Evolutionary conservation across 2,888 invertebrate species (phyloP), one percentile per base, ranked within the genome.

Genomic region (Lymantria dispar): DNA sequence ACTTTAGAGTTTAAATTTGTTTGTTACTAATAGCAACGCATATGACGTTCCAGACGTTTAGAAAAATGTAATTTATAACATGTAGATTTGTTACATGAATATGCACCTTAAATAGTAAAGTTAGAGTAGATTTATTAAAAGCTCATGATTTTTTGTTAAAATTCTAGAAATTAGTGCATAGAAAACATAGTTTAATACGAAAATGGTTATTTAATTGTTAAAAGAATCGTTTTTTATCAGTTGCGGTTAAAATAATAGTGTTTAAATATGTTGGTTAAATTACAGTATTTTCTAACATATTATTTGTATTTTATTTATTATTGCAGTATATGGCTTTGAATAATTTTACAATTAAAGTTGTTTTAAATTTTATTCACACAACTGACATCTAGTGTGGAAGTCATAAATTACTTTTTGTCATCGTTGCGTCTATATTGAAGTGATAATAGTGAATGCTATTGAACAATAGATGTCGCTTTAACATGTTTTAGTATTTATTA

Each of bases 51-150:
- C 12, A 2, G 22, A 22, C 54, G 55, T 62, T 37, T 0, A 41
- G 45, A 54, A 51, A 62, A 66, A 70, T 70, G 74, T 83, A 82
- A 84, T 83, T 83, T 82, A 81, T 78, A 78, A 78, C 74, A 65
- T 61, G 55, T 47, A 47, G 52, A 33, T 44, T 48, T 14, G 31
- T 37, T 52, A 54, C 48, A 42, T 59, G 10, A 67, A 57, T 61
- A 40, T 62, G 43, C 42, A 66, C 68, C 54, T 58, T 73, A 22
- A 3, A 3, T 40, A 5, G 0, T 7, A n/a, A 0, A 8, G 1
- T 14, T 14, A 15, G 9, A 40, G 40, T 40, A 40, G 33, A 33
- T 33, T 33, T 33, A 22, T 5, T 33, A 1, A 33, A 33, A 22
- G 2, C 5, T 22, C 22, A 22, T 22, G 2, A 22, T 3, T 22